Evolutionary conservation across 2,113 vertebrate species (phyloP).

Genomic region (Gallinago jamesoni): DNA sequence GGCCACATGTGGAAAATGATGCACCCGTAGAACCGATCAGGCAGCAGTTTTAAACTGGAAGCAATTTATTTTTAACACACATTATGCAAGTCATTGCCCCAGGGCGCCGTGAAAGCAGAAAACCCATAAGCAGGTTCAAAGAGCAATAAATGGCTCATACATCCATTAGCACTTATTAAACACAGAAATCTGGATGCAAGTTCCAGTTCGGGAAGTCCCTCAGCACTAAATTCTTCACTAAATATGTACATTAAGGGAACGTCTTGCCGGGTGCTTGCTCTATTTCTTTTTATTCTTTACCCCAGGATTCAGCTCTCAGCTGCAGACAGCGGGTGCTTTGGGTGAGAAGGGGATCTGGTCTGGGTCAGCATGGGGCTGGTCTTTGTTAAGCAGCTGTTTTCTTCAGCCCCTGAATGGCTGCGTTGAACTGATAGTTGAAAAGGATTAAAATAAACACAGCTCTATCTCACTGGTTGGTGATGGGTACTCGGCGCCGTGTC

Average conservation of each 20-base stretch:
- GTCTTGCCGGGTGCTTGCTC: neutral
- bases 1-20: neutral
- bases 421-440: neutral
- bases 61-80: neutral
- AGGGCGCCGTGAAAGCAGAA: neutral
- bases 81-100: neutral
- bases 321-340: neutral
- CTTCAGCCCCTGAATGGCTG: neutral
- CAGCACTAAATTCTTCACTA: neutral
- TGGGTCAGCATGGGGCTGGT: neutral
- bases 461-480: neutral
- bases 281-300: neutral
- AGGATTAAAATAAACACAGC: neutral
- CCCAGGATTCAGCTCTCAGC: neutral
- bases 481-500: neutral
- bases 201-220: neutral
- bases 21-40: accelerated
- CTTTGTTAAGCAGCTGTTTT: neutral
- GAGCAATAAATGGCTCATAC: neutral
- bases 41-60: neutral
- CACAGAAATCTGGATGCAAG: accelerated
- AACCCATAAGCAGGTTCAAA: neutral
- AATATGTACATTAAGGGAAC: neutral
- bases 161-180: neutral
- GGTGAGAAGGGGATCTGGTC: neutral